A percentile compares a stretch with the other conserved stretches of the same genome.
Conservation (phyloP, 2,888 invertebrate genomes). For the Brachynemurus nebulosus region DNA sequence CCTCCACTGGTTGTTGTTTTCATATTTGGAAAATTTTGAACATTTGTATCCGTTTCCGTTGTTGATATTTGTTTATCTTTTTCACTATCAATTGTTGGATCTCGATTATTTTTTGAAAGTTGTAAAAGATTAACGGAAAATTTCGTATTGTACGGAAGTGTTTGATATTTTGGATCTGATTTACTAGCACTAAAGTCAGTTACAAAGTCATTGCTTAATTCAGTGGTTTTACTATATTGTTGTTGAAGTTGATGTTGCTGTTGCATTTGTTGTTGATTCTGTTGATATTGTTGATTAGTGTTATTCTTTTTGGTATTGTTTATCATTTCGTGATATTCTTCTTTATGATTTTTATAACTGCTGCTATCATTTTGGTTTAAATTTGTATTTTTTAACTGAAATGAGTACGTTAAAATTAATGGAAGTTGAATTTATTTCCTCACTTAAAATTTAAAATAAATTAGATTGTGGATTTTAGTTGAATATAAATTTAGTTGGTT, state of each 20-base stretch:
- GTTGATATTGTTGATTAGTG: slow-evolving; percentile 32
- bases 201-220: slow-evolving; percentile 34
- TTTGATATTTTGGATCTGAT: slow-evolving; percentile 83
- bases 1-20: slow-evolving; percentile 25
- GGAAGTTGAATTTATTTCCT: too few relatives aligned
- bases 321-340: slow-evolving; percentile 31
- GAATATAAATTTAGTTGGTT: too few relatives aligned
- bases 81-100: slow-evolving; percentile 13
- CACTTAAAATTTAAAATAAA: too few relatives aligned
- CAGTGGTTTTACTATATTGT: slow-evolving; percentile 21
- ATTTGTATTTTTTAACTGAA: slow-evolving; percentile 8
- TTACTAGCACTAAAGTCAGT: slow-evolving; percentile 66
- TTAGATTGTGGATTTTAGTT: too few relatives aligned
- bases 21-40: slow-evolving; percentile 21
- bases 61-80: slow-evolving; percentile 16
- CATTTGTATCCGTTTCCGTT: slow-evolving; percentile 18
- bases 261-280: slow-evolving; percentile 33
- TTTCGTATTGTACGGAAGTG: slow-evolving; percentile 79
- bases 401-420: background rate
- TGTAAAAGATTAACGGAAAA: slow-evolving; percentile 49
- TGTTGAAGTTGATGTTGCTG: slow-evolving; percentile 22
- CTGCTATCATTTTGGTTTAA: slow-evolving; percentile 6
- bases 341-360: slow-evolving; percentile 7
- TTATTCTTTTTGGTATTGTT: slow-evolving; percentile 33
- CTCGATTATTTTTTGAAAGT: slow-evolving; percentile 24